A percentile compares a stretch with the other conserved stretches of the same genome.
phyloP scores from a whole-genome alignment of 2,113 vertebrate genomes.

The Eleginops maclovinus region DNA sequence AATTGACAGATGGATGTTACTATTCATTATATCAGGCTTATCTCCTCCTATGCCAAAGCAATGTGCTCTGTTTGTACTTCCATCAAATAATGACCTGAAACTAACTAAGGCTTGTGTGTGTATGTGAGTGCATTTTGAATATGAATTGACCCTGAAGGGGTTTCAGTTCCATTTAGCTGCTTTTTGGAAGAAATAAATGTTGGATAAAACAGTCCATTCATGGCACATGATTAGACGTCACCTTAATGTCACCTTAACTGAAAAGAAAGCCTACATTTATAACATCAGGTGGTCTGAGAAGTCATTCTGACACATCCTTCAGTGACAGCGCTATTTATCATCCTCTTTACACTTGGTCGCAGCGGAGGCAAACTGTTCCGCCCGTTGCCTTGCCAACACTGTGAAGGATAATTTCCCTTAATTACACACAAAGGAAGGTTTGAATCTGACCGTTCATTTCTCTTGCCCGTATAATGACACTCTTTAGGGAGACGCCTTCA shows the following conservation, averaged over 20 bases:
- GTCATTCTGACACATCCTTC: constrained; percentile 39
- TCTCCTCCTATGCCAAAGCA: not conserved
- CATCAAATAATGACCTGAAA: not conserved
- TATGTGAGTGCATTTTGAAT: not conserved
- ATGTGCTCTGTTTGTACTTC: not conserved
- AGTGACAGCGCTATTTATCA: constrained; percentile 35
- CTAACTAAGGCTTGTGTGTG: not conserved
- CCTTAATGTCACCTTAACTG: constrained; percentile 26
- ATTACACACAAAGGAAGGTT: constrained; percentile 72
- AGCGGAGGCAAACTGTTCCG: constrained; percentile 43
- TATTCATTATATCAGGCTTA: constrained; percentile 33
- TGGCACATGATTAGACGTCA: constrained; percentile 42
- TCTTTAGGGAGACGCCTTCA: constrained; percentile 33
- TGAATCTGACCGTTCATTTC: constrained; percentile 55
- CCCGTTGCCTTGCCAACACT: constrained; percentile 48
- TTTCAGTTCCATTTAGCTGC: not conserved
- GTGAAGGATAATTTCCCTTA: constrained; percentile 71
- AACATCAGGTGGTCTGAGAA: constrained; percentile 45
- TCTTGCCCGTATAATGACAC: constrained; percentile 60
- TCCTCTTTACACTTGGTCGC: constrained; percentile 33
- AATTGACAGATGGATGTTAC: constrained; percentile 34
- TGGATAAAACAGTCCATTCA: constrained; percentile 8
- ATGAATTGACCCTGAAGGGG: not conserved
- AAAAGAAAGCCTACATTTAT: constrained; percentile 43
- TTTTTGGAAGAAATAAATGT: constrained; percentile 1